Evolutionary conservation across 2,888 invertebrate species (phyloP), one percentile per base, ranked within the genome.

Genomic region (Stenolophus ochropezus): DNA sequence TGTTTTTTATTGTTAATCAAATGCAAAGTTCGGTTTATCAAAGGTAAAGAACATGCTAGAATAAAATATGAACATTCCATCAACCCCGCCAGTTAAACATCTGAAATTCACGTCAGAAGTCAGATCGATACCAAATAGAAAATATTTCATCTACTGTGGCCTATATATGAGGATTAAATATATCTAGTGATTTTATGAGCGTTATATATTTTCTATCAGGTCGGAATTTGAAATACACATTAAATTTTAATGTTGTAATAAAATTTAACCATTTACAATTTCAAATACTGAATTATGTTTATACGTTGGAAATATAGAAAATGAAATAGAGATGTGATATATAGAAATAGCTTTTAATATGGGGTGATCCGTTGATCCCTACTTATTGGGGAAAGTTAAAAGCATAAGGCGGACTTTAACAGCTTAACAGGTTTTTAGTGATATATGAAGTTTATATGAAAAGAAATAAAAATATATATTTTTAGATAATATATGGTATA

Each of bases 131-230:
- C 8, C 6, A 53, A 53, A 53, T 53, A 53, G 51, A 53, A 53
- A 53, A 53, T 53, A 53, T 53, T 53, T 53, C 51, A 53, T 53
- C 14, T 53, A 53, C 51, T 18, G 6, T 51, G 51, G 16, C 51
- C 18, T 53, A 18, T 53, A 53, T 53, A 14, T 18, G 18, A 14
- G 18, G 51, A 53, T 53, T 53, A 53, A 53, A 53, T 53, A 53
- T 53, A 53, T 18, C 51, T 53, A 53, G 16, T 18, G 51, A 53
- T 53, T 53, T 53, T 53, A 53, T 53, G 51, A 53, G 51, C 18
- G 18, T n/a, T 18, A 16, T 53, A 53, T 53, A 53, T 18, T 6
- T 53, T 53, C 51, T 53, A 53, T 53, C 51, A 53, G 51, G 6
- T 53, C 14, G 16, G 51, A 53, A 53, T 53, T 14, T 14, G 14